Evolutionary conservation across 2,113 vertebrate species (phyloP).

Genomic region (Pelusios castaneus): DNA sequence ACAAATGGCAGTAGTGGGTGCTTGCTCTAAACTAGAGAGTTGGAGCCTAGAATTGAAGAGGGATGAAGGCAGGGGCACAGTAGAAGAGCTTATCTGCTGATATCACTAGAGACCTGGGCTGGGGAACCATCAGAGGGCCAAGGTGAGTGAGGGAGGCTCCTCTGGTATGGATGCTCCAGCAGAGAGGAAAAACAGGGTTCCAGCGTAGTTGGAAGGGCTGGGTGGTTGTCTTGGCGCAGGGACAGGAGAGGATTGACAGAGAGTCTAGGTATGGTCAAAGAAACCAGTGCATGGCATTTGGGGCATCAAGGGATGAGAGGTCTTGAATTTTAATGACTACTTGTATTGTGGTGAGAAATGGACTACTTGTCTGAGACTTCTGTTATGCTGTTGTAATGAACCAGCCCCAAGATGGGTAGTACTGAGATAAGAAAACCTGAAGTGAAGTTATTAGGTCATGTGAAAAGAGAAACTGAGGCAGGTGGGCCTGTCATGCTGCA

Average conservation of each 20-base stretch:
- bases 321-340: neutral
- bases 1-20: neutral
- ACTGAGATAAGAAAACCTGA: neutral
- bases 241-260: neutral
- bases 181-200: neutral
- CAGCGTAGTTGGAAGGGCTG: neutral
- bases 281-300: neutral
- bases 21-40: neutral
- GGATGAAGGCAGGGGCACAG: neutral
- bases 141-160: neutral
- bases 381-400: neutral
- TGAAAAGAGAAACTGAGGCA: neutral
- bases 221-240: neutral
- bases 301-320: neutral
- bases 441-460: neutral
- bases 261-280: neutral
- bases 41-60: neutral
- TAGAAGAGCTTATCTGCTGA: neutral
- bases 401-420: neutral
- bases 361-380: neutral
- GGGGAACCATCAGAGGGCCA: neutral
- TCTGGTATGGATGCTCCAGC: neutral
- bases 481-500: neutral
- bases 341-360: neutral
- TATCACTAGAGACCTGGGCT: neutral